Percentiles rank a stretch among this genome's conserved stretches.
These are phyloP conservation scores for Paradoxurus hermaphroditus DNA, from an alignment of 2,113 vertebrate genomes.

Conservation along the genomic window DNA sequence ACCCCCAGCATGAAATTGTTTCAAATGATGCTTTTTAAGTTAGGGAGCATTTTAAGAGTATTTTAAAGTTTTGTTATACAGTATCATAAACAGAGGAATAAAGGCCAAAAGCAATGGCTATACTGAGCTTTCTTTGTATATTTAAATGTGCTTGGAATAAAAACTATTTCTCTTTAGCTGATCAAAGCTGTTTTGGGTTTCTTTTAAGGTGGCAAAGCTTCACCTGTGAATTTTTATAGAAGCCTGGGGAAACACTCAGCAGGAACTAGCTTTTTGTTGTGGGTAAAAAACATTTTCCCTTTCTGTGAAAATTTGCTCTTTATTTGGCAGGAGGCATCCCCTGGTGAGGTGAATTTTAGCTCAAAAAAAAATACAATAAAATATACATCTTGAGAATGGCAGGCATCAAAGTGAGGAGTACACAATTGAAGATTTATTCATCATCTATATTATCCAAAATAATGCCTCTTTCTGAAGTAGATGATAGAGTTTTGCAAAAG, in stretches of 20 bases:
- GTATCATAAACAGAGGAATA: background rate
- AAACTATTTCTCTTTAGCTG: constrained; percentile 46
- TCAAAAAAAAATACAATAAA: constrained; percentile 21
- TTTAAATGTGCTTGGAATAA: constrained; percentile 58
- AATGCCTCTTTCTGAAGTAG: background rate
- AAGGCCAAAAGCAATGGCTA: background rate
- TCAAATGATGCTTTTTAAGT: constrained; percentile 41
- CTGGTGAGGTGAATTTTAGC: constrained; percentile 34
- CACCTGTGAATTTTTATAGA: constrained; percentile 56
- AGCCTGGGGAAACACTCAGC: constrained; percentile 46
- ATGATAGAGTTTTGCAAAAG: background rate
- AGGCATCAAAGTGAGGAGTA: background rate
- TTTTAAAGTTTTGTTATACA: constrained; percentile 33
- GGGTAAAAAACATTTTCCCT: constrained; percentile 24
- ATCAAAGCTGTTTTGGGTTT: constrained; percentile 55
- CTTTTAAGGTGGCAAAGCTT: constrained; percentile 44
- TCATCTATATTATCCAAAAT: constrained; percentile 9
- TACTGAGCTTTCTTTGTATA: constrained; percentile 26
- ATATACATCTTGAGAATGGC: constrained; percentile 13
- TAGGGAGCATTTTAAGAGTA: background rate
- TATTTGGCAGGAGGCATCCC: constrained; percentile 25
- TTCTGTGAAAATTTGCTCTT: constrained; percentile 53
- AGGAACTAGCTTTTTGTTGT: constrained; percentile 62
- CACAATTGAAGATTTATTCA: background rate
- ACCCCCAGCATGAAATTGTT: background rate